Evolutionary conservation across 2,888 invertebrate genomes (phyloP), one percentile per base, ranked within the genome.

Genomic region (Standfussiana lucernea): DNA sequence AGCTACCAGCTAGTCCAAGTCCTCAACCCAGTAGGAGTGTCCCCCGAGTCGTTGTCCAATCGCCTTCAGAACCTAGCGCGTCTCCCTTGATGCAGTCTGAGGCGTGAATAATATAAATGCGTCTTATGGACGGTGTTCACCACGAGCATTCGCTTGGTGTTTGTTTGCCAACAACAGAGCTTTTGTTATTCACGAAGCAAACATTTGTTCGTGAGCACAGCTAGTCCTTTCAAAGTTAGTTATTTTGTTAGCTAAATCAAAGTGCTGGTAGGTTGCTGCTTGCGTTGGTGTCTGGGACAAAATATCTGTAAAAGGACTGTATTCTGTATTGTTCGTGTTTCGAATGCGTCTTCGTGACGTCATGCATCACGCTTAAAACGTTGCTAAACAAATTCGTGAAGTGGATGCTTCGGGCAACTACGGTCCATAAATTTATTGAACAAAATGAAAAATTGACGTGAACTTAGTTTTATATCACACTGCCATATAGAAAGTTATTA

Each of bases 51-150:
- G 85, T 86, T 0, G 82, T 95, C 0, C 90, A 95, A 74, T 92
- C 95, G 0, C 95, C 95, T 0, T 94, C 95, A 0, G 91, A 92
- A 10, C 89, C 92, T 0, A 90, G 90, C 18, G 71, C 86, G 0
- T 91, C 93, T 8, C 85, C 87, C 4, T 42, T 79, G 56, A 37
- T 76, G 35, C 72, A 73, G 42, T 59, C 79, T 50, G 79, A 82
- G 42, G 32, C 47, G 21, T 79, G 42, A 82, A 47, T 42, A 82
- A 47, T 42, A 32, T 68, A 50, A 42, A 40, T 40, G 37, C 21
- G 40, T 47, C 32, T 47, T 10, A 40, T 64, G 64, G 8, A 18
- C 5, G 37, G 62, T 62, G 8, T 15, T 40, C 15, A 40, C 15
- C 1, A 8, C 37, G 4, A 40, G 40, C 64, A n/a, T 64, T 28